A percentile compares a stretch with the other conserved stretches of the same genome.
phyloP scores from a whole-genome alignment of 2,113 vertebrate genomes.

The Pyxicephalus adspersus region DNA sequence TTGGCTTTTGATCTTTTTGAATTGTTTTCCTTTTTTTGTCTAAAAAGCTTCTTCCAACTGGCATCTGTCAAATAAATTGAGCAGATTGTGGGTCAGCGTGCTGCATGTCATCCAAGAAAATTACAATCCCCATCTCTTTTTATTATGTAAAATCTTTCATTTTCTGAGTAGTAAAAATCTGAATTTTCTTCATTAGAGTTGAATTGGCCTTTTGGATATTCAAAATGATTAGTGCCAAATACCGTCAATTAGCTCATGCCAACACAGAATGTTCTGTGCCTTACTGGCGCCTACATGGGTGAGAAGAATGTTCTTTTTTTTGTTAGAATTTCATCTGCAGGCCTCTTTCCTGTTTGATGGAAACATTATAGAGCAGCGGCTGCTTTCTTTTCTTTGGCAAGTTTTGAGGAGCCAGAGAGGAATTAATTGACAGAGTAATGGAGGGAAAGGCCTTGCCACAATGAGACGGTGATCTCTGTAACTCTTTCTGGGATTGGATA shows the following conservation, averaged over 20 bases:
- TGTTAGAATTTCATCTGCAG: constrained; percentile 33
- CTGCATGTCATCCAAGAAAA: background rate
- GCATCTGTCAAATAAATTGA: background rate
- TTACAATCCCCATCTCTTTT: background rate
- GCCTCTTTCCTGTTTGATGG: constrained; percentile 6
- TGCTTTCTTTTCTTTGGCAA: no score
- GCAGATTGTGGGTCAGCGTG: constrained; percentile 17
- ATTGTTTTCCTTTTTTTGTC: background rate
- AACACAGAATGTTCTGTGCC: background rate
- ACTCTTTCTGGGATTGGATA: no score
- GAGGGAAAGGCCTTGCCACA: background rate
- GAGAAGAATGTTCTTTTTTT: background rate
- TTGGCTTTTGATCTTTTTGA: background rate
- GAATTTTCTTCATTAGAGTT: background rate
- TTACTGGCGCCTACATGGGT: constrained; percentile 15
- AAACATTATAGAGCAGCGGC: background rate
- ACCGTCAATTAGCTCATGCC: constrained; percentile 7
- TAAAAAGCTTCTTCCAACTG: constrained; percentile 8
- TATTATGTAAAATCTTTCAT: constrained; percentile 1
- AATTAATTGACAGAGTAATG: background rate
- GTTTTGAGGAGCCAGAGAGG: no score
- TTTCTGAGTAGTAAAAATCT: background rate
- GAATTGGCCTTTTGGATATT: constrained; percentile 13
- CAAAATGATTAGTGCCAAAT: background rate
- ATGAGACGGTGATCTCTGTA: background rate